Percentiles rank a stretch among this genome's conserved stretches.
phyloP scores from a whole-genome alignment of 2,797 vertebrate genomes.

The Zonotrichia albicollis region DNA sequence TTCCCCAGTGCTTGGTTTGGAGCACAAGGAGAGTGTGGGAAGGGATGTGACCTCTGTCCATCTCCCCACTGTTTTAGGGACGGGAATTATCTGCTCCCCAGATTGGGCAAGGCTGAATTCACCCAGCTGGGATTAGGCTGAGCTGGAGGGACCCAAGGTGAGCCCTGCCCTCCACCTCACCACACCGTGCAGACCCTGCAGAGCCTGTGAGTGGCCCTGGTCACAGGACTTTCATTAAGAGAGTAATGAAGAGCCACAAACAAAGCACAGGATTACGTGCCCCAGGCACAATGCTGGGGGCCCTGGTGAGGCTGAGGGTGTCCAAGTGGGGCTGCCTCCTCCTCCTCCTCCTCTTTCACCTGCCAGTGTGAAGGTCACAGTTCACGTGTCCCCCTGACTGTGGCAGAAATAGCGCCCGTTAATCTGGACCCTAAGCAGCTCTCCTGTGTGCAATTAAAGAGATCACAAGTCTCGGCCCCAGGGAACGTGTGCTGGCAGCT shows the following conservation, averaged over 20 bases:
- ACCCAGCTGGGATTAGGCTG: fast-evolving
- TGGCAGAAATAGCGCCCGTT: conserved; percentile 20
- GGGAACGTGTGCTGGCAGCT: not conserved
- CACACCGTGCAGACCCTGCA: fast-evolving
- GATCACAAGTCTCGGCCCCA: not conserved
- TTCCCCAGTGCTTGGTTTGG: fast-evolving
- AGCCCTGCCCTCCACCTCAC: not conserved
- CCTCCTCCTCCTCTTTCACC: not conserved
- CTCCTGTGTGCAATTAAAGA: conserved; percentile 46
- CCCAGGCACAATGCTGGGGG: fast-evolving
- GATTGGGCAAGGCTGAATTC: not conserved
- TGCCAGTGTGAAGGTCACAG: not conserved
- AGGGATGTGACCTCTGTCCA: not conserved
- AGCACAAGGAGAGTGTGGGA: fast-evolving
- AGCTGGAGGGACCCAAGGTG: not conserved
- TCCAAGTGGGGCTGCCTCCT: not conserved
- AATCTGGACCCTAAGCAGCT: conserved; percentile 62
- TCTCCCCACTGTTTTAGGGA: not conserved
- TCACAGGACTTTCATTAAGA: not conserved
- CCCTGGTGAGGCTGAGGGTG: not conserved
- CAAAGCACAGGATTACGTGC: not conserved
- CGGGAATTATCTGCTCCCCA: not conserved
- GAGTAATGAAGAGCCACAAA: not conserved
- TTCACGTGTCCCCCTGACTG: conserved; percentile 40
- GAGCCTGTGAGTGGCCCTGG: fast-evolving